phyloP scores from a whole-genome alignment of 2,797 vertebrate species.

The Tangara arthus region DNA sequence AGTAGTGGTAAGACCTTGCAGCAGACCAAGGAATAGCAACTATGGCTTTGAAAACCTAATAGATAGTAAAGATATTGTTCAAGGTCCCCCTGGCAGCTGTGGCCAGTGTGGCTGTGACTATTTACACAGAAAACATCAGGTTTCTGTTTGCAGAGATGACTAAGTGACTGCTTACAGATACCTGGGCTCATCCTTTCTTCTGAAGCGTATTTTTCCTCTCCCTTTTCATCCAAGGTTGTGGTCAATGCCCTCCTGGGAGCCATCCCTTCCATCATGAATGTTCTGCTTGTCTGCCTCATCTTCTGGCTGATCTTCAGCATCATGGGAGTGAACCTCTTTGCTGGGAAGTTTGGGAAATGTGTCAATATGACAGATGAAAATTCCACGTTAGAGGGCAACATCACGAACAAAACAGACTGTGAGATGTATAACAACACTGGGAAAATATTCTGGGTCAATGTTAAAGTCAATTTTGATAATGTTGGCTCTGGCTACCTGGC shows the following conservation, averaged over 20 bases:
- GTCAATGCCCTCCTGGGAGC: slow-evolving; percentile 93
- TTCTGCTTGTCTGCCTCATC: slow-evolving; percentile 92
- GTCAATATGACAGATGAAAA: slow-evolving; percentile 81
- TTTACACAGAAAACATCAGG: not conserved
- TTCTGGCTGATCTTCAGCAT: slow-evolving; percentile 97
- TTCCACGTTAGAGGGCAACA: not conserved
- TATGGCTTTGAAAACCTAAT: not conserved
- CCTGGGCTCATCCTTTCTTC: not conserved
- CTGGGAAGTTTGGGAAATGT: slow-evolving; percentile 92
- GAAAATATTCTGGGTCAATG: slow-evolving; percentile 88
- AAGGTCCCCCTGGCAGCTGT: not conserved
- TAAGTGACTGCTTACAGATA: not conserved
- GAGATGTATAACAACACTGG: slow-evolving; percentile 77
- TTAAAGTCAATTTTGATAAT: slow-evolving; percentile 97
- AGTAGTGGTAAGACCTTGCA: not conserved
- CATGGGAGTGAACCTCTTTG: slow-evolving; percentile 92
- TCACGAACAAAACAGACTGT: slow-evolving; percentile 83
- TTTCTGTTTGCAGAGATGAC: not conserved
- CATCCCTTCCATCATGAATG: slow-evolving; percentile 95
- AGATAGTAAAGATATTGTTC: not conserved
- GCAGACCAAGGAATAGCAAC: not conserved
- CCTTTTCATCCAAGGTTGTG: slow-evolving; percentile 82
- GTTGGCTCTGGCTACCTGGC: slow-evolving; percentile 94
- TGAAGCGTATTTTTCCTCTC: not conserved
- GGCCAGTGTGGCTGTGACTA: not conserved